Percentiles rank a stretch among this genome's conserved stretches.
These are phyloP conservation scores for Gallinago solitaria DNA, from an alignment of 2,797 vertebrate species.

Conservation along the genomic window DNA sequence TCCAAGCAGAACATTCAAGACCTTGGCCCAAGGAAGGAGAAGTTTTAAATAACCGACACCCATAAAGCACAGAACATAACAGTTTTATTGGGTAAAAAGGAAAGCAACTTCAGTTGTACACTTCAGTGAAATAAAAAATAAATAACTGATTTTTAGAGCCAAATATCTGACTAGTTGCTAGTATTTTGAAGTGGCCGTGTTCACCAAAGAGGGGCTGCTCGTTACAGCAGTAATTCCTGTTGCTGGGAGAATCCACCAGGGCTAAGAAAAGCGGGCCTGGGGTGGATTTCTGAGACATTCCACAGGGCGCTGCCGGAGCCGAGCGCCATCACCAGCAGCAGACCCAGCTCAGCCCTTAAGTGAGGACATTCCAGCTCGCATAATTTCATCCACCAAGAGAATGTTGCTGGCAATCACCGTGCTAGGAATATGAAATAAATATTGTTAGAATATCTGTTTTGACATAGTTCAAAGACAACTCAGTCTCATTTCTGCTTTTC, in stretches of 20 bases:
- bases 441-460: background rate
- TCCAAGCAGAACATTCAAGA: background rate
- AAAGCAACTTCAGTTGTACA: slow-evolving; percentile 62
- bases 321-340: background rate
- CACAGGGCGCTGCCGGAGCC: background rate
- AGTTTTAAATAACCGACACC: background rate
- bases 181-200: background rate
- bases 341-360: slow-evolving; percentile 87
- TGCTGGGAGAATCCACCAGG: slow-evolving; percentile 32
- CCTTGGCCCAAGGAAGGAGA: fast-evolving
- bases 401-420: slow-evolving; percentile 98
- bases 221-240: background rate
- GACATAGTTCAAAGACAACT: background rate
- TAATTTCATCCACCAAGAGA: slow-evolving; percentile 97
- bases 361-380: slow-evolving; percentile 97
- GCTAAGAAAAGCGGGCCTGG: background rate
- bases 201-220: background rate
- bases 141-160: slow-evolving; percentile 69
- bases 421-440: slow-evolving; percentile 72
- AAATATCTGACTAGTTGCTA: slow-evolving; percentile 44
- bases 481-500: background rate
- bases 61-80: background rate
- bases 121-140: slow-evolving; percentile 84
- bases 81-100: slow-evolving; percentile 86
- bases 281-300: background rate